Percentiles rank a stretch among this genome's conserved stretches.
These are phyloP conservation scores for Porites australiensis DNA, from an alignment of 64 coral and sea anemone species.

Conservation along the genomic window DNA sequence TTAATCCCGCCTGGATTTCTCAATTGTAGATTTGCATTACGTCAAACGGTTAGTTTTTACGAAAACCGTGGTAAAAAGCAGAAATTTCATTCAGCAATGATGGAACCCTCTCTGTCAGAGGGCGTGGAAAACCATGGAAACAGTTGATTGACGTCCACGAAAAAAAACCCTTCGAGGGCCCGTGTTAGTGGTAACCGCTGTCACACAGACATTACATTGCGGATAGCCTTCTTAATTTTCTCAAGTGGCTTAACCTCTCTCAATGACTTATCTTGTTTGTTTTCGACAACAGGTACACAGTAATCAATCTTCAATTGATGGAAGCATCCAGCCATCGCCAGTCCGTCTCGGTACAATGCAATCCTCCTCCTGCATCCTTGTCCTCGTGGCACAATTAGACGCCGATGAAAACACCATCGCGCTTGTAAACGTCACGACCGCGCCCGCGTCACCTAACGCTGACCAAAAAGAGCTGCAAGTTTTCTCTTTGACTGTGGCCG, in stretches of 20 bases:
- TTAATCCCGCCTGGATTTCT: no score
- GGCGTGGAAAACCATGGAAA: no score
- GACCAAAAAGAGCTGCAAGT: background rate
- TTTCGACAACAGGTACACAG: background rate
- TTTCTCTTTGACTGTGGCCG: slow-evolving; percentile 29
- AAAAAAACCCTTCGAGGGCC: no score
- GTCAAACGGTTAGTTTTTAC: no score
- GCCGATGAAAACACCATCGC: background rate
- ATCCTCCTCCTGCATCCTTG: background rate
- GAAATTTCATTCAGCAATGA: no score
- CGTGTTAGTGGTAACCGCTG: no score
- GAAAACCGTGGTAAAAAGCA: no score
- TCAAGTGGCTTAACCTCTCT: background rate
- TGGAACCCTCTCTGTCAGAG: no score
- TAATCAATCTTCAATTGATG: background rate
- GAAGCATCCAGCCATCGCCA: background rate
- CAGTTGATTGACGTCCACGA: no score
- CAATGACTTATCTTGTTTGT: background rate
- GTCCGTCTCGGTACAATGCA: background rate
- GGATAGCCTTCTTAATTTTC: background rate
- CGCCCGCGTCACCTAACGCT: slow-evolving; percentile 14
- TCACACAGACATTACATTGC: background rate
- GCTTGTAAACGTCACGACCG: slow-evolving; percentile 16
- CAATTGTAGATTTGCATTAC: no score
- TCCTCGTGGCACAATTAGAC: background rate